Evolutionary conservation across 2,888 invertebrate species (phyloP), one percentile per base, ranked within the genome.

Genomic region (Calameuta pallipes): DNA sequence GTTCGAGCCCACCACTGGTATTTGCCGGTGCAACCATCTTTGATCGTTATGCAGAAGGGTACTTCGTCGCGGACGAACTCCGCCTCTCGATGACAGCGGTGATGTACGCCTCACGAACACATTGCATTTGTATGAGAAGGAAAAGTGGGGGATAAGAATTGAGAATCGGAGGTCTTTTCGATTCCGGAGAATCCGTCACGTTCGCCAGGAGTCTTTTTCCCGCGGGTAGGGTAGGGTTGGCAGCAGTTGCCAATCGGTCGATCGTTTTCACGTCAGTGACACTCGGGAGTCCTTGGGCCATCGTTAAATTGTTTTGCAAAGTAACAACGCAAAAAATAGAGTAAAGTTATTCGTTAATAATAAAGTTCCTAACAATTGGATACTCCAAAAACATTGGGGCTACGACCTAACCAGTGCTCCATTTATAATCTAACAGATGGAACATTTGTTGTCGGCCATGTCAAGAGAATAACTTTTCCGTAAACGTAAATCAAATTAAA

Each of bases 171-270:
- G 76, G 82, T 82, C 83, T 85, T 82, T 82, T 80, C 79, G 78
- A 83, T 83, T 81, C 78, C 79, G 80, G 31, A 85, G 85, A 86
- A 86, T 88, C 85, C 86, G 82, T 88, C 88, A 87, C 89, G 87
- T 89, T 83, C 84, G 77, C 80, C 79, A 74, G 34, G 82, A 80
- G 76, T 82, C 79, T 82, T 83, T 82, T 83, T 84, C 84, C 79
- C 77, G 80, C 34, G 74, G 68, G 68, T 34, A 80, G 81, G 79
- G 82, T 79, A 85, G 83, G 83, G 83, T 82, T 56, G 56, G 77
- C 76, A 78, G 81, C 80, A 81, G 77, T 77, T 76, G 73, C 77
- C 79, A 77, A 80, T 81, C 76, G 75, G 75, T 75, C 69, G 76
- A 75, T 79, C 78, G 80, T 56, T 56, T 15, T 80, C 82, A 82